Evolutionary conservation across 2,797 vertebrate species (phyloP), one percentile per base, ranked within the genome.

Genomic region (Ceryle rudis): DNA sequence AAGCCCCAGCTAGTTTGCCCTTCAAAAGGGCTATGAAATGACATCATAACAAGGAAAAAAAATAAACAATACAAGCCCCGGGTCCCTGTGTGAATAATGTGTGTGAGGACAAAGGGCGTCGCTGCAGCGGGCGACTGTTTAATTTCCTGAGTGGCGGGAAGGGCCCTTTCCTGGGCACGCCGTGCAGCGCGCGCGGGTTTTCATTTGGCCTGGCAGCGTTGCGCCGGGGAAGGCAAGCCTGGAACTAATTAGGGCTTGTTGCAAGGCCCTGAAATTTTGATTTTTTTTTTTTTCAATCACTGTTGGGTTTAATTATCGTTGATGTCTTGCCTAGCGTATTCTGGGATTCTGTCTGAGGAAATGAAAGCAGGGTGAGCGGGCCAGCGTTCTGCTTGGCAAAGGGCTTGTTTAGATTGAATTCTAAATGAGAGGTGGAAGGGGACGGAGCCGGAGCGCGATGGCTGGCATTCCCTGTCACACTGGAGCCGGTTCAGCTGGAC

Each of bases 231-330:
- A 89, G 86, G 81, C 57, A 14, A 44, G 92, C 95, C 97, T 97
- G 97, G 97, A 95, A 97, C 86, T 92, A 92, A 96, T 97, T 97
- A 97, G 62, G 42, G 81, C 93, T 91, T 52, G 82, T 95, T 81
- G 74, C 87, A n/a, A 64, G 90, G 91, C 90, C 90, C 54, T 10
- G 60, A 85, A 89, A 79, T 79, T 60, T 29, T 61, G 73, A 8
- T 5, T 23, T 47, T 23, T 5, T 23, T 47, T 23, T 70, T 85
- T 94, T 95, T 94, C 92, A 93, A 66, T 95, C 94, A 81, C 93
- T 95, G 94, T 96, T 94, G 94, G 94, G 72, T 95, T 97, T 97
- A 96, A 97, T 97, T 96, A 93, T 65, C 89, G 85, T 74, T 92
- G 96, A 95, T 96, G 90, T 62, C 90, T 95, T 95, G 93, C 90